These are phyloP conservation scores for Drosophila sturtevanti DNA, from an alignment of 1,140 invertebrate genomes.

Conservation along the genomic window DNA sequence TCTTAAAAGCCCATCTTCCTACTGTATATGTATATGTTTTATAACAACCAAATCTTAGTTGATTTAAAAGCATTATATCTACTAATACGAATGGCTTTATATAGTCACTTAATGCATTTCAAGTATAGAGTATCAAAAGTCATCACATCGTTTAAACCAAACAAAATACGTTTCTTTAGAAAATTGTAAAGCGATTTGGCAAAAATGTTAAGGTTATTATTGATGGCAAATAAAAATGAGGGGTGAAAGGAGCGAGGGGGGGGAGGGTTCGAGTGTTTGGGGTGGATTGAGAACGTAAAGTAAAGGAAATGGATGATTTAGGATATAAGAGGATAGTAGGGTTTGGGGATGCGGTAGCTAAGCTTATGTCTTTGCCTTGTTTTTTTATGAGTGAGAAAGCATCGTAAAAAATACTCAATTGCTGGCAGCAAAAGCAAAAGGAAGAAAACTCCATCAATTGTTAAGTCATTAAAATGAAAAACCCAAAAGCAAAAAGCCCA, in stretches of 20 bases:
- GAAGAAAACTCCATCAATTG: slow-evolving; percentile 59
- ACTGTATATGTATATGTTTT: too few relatives aligned
- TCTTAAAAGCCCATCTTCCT: too few relatives aligned
- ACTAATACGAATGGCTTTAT: neutral
- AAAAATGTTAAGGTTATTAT: slow-evolving; percentile 76
- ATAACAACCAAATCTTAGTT: too few relatives aligned
- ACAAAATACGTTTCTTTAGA: slow-evolving; percentile 13
- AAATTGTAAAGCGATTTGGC: slow-evolving; percentile 74
- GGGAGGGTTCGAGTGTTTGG: too few relatives aligned
- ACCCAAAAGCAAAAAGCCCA: neutral
- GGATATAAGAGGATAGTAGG: neutral
- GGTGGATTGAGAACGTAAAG: too few relatives aligned
- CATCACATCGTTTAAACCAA: neutral
- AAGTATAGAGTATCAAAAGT: neutral
- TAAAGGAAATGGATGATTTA: too few relatives aligned
- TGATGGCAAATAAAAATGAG: slow-evolving; percentile 42
- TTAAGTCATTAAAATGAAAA: slow-evolving; percentile 60
- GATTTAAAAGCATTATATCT: neutral
- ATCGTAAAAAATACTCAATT: slow-evolving; percentile 75
- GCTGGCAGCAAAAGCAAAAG: slow-evolving; percentile 33
- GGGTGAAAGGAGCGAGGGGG: neutral
- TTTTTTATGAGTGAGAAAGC: slow-evolving; percentile 43
- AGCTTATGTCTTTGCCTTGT: slow-evolving; percentile 47
- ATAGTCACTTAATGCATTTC: neutral
- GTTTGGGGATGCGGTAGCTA: neutral